A percentile compares a stretch with the other conserved stretches of the same genome.
Conservation (phyloP, 2,113 vertebrate genomes). For the Dipodomys ordii region DNA sequence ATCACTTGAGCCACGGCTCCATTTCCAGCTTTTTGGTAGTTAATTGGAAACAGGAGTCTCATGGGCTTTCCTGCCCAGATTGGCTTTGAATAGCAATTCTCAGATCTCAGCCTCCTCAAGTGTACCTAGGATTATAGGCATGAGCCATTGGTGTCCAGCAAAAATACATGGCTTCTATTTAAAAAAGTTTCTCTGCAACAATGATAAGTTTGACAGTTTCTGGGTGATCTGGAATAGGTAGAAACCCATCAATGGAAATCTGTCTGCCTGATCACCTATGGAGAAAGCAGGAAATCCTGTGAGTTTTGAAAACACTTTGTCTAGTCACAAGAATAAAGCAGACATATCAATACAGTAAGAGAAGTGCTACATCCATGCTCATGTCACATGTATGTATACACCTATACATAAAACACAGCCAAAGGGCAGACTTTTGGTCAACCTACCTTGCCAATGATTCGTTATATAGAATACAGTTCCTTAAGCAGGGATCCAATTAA, state of each 20-base stretch:
- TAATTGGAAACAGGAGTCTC: too few species aligned
- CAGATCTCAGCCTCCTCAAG: too few species aligned
- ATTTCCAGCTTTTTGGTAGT: too few species aligned
- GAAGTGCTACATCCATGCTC: slow-evolving; percentile 78
- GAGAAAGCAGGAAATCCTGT: slow-evolving; percentile 66
- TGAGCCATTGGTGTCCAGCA: too few species aligned
- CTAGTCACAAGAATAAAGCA: slow-evolving; percentile 68
- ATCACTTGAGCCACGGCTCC: too few species aligned
- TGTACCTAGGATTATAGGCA: too few species aligned
- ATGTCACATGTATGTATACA: slow-evolving; percentile 76
- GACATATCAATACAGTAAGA: slow-evolving; percentile 62
- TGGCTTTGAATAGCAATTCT: too few species aligned
- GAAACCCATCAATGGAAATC: slow-evolving; percentile 69
- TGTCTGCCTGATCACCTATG: slow-evolving; percentile 74
- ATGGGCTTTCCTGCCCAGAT: too few species aligned
- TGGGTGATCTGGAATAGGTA: slow-evolving; percentile 35
- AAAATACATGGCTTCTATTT: not conserved
- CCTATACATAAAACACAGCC: slow-evolving; percentile 69
- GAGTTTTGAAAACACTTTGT: slow-evolving; percentile 62
- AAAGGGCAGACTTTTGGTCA: slow-evolving; percentile 59
- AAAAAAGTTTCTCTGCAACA: not conserved
- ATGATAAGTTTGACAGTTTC: slow-evolving; percentile 5
- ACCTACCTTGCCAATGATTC: slow-evolving; percentile 81
- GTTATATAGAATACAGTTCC: slow-evolving; percentile 82
- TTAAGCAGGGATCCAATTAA: slow-evolving; percentile 82